Evolutionary conservation across 2,113 vertebrate species (phyloP).

Genomic region (Microcebus tavaratra): DNA sequence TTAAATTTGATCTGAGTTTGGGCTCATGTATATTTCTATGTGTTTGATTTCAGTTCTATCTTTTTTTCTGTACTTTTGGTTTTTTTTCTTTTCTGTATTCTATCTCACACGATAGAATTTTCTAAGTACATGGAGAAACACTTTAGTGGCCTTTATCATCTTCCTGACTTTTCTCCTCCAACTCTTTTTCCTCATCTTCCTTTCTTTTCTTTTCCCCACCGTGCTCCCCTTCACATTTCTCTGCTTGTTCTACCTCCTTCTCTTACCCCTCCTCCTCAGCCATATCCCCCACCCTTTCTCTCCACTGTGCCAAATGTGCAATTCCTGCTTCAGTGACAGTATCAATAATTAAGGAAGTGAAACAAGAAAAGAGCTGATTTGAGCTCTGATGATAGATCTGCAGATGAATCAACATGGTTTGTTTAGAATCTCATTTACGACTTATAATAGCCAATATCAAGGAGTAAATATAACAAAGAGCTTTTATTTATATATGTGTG

Average conservation of each 20-base stretch:
- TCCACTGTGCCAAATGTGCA: neutral
- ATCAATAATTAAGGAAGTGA: neutral
- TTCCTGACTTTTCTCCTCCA: neutral
- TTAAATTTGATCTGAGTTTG: neutral
- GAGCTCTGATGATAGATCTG: neutral
- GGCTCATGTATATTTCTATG: neutral
- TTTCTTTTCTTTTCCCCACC: neutral
- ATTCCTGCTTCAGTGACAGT: neutral
- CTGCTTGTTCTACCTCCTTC: neutral
- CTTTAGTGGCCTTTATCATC: neutral
- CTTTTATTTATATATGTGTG: neutral
- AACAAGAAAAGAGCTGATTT: neutral
- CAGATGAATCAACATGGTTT: neutral
- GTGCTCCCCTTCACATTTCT: neutral
- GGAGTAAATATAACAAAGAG: neutral
- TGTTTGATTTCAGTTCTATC: neutral
- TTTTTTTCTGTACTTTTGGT: neutral
- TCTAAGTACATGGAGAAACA: neutral
- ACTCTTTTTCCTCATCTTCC: neutral
- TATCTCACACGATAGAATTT: neutral
- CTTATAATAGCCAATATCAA: neutral
- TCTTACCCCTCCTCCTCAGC: neutral
- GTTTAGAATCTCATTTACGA: constrained; percentile 8
- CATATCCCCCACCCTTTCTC: neutral
- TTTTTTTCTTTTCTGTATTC: neutral